phyloP scores from a whole-genome alignment of 2,113 vertebrate genomes.

The Galeopterus variegatus region DNA sequence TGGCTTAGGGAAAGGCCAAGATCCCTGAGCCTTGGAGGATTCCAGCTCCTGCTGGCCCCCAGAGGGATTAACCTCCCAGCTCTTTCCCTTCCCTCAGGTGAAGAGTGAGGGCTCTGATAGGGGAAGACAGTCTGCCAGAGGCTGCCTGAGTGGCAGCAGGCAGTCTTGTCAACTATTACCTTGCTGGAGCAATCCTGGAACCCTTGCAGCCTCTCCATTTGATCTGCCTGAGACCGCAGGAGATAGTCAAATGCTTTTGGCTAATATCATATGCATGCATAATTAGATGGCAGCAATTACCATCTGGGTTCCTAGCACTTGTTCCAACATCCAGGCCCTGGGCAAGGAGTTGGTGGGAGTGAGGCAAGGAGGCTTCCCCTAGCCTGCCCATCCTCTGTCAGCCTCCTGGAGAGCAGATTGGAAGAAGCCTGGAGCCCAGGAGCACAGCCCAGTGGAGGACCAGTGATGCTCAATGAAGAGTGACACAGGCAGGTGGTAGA shows the following conservation, averaged over 20 bases:
- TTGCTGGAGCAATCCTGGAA: slow-evolving; percentile 69
- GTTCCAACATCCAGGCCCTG: slow-evolving; percentile 76
- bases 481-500: slow-evolving; percentile 80
- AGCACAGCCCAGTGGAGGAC: slow-evolving; percentile 69
- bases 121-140: not conserved
- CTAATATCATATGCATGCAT: slow-evolving; percentile 74
- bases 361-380: slow-evolving; percentile 53
- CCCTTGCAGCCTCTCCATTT: slow-evolving; percentile 64
- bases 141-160: slow-evolving; percentile 56
- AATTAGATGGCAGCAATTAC: slow-evolving; percentile 78
- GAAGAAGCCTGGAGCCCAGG: slow-evolving; percentile 68
- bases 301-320: slow-evolving; percentile 85
- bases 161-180: slow-evolving; percentile 65
- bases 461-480: slow-evolving; percentile 67
- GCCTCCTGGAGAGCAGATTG: slow-evolving; percentile 77
- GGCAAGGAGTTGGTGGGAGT: slow-evolving; percentile 69
- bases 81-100: not conserved
- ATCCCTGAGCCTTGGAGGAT: not conserved
- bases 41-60: not conserved
- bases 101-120: not conserved
- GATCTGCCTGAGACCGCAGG: slow-evolving; percentile 75
- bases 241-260: slow-evolving; percentile 82
- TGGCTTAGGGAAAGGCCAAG: not conserved
- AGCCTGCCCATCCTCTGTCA: slow-evolving; percentile 44
- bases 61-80: not conserved